Evolutionary conservation across 1,140 invertebrate species (phyloP).

Genomic region (Archivesica marissinica): DNA sequence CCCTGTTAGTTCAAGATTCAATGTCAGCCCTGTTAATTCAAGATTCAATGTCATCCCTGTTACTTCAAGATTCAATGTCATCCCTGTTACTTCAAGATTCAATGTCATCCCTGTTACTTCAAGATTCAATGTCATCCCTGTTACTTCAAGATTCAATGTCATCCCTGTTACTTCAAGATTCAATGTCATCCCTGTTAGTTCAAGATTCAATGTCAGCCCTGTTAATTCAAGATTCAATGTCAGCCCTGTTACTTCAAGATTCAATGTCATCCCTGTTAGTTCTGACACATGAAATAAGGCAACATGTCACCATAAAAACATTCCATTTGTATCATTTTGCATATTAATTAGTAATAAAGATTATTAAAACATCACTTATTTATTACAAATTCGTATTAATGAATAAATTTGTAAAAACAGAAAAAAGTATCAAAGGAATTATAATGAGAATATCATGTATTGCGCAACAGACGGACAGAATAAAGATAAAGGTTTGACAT

Average conservation of each 20-base stretch:
- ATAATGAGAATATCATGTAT: conserved; percentile 37
- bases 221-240: neutral
- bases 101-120: neutral
- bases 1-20: neutral
- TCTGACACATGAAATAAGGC: conserved; percentile 39
- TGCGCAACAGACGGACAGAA: conserved; percentile 14
- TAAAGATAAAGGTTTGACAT: conserved; percentile 18
- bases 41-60: conserved; percentile 11
- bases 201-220: conserved; percentile 5
- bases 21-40: neutral
- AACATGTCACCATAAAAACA: conserved; percentile 31
- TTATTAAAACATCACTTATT: conserved; percentile 6
- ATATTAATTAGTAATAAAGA: conserved; percentile 18
- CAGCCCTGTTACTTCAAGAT: neutral
- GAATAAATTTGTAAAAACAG: conserved; percentile 21
- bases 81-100: neutral
- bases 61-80: conserved; percentile 2
- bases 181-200: neutral
- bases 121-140: conserved; percentile 10
- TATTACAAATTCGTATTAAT: conserved; percentile 31
- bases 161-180: neutral
- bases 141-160: neutral
- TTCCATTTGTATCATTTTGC: neutral
- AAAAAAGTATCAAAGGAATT: neutral
- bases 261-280: neutral